Percentiles rank a stretch among this genome's conserved stretches.
phyloP scores from a whole-genome alignment of 1,140 invertebrate genomes.

The Drosophila setifemur region DNA sequence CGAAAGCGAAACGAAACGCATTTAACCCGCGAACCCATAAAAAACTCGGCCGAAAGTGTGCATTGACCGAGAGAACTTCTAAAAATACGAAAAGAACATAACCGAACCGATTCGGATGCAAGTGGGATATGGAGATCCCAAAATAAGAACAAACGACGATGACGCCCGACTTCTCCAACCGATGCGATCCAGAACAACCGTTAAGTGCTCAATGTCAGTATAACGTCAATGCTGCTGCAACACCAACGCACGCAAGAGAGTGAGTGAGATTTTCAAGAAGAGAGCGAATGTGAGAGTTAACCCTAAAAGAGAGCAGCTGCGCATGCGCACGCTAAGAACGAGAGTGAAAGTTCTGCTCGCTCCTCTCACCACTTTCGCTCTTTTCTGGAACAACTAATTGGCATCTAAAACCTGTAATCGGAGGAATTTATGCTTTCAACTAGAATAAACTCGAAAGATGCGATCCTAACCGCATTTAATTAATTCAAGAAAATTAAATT shows the following conservation, averaged over 20 bases:
- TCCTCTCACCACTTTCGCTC: neutral
- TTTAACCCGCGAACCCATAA: constrained; percentile 19
- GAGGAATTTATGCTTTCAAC: neutral
- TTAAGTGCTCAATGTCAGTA: constrained; percentile 61
- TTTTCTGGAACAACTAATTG: neutral
- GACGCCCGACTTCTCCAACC: constrained; percentile 25
- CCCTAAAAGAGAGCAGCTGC: no score
- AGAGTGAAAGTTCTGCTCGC: constrained; percentile 34
- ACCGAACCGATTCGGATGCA: constrained; percentile 23
- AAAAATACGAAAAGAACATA: constrained; percentile 39
- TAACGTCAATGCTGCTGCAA: constrained; percentile 41
- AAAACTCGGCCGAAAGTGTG: constrained; percentile 73
- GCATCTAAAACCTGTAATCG: neutral
- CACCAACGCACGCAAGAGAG: neutral
- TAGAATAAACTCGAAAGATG: neutral
- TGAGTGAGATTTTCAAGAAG: neutral
- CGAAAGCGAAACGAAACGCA: neutral
- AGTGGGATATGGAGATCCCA: constrained; percentile 16
- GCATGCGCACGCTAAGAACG: no score
- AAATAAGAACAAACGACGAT: constrained; percentile 49
- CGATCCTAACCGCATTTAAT: neutral
- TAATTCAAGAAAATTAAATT: neutral
- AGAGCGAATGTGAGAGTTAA: constrained; percentile 12
- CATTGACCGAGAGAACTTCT: constrained; percentile 60
- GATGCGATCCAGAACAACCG: constrained; percentile 62